Evolutionary conservation across 1,140 invertebrate genomes (phyloP).

Genomic region (Papilio polytes): DNA sequence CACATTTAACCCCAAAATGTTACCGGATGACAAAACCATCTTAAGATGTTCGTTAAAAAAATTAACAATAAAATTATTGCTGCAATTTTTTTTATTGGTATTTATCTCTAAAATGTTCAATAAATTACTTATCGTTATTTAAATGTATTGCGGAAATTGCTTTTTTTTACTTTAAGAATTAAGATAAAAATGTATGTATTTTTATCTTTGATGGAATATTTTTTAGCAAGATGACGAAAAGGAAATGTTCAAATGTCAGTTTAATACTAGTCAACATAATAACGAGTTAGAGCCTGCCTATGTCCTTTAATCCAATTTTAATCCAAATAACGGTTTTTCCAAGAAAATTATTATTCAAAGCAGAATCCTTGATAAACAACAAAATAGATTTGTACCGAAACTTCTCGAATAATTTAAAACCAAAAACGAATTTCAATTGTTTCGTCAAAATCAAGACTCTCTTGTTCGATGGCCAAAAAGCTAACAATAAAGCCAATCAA

Average conservation of each 20-base stretch:
- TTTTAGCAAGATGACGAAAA: background rate
- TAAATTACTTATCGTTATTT: background rate
- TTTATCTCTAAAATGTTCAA: background rate
- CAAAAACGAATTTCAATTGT: slow-evolving; percentile 31
- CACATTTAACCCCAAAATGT: slow-evolving; percentile 70
- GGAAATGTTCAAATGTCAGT: background rate
- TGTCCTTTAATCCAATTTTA: background rate
- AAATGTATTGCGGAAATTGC: background rate
- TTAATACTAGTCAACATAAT: too few species aligned
- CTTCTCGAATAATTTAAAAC: slow-evolving; percentile 35
- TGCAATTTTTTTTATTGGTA: background rate
- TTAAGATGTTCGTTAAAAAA: background rate
- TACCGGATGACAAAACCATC: slow-evolving; percentile 57
- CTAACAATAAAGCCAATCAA: slow-evolving; percentile 78
- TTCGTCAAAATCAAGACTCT: slow-evolving; percentile 32
- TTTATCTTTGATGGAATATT: background rate
- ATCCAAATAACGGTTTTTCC: background rate
- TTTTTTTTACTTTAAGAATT: background rate
- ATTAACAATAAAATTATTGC: background rate
- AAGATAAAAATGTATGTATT: background rate
- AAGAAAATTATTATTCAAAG: slow-evolving; percentile 2
- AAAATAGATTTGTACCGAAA: slow-evolving; percentile 4
- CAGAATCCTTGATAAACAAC: slow-evolving; percentile 17
- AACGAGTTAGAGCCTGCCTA: background rate
- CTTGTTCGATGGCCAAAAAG: slow-evolving; percentile 55